Conservation (phyloP, 2,888 invertebrate species). For the Zeuzera pyrina region DNA sequence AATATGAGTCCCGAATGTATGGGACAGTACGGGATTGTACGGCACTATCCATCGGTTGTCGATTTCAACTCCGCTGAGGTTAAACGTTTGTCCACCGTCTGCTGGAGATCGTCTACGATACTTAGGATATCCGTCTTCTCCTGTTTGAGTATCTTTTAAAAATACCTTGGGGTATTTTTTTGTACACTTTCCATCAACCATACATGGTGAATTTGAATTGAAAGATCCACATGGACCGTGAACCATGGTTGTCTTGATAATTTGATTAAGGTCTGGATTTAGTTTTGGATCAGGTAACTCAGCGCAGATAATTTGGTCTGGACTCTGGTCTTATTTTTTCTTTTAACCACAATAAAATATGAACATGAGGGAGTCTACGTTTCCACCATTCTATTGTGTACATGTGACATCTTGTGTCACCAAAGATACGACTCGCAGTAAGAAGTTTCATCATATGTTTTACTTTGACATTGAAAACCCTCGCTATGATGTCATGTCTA, state of each 20-base stretch:
- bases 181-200: slow-evolving; percentile 7
- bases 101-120: slow-evolving; percentile 5
- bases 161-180: slow-evolving; percentile 3
- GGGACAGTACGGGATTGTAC: slow-evolving; percentile 16
- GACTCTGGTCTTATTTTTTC: slow-evolving; percentile 6
- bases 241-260: slow-evolving; percentile 4
- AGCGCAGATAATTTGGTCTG: slow-evolving; percentile 5
- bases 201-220: slow-evolving; percentile 7
- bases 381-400: slow-evolving; percentile 16
- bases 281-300: no score
- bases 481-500: slow-evolving; percentile 3
- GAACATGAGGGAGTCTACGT: slow-evolving; percentile 19
- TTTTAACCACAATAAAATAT: slow-evolving; percentile 6
- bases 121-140: slow-evolving; percentile 24
- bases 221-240: slow-evolving; percentile 4
- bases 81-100: no score
- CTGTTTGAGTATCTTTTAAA: slow-evolving; percentile 23
- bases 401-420: slow-evolving; percentile 4
- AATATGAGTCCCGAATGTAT: slow-evolving; percentile 16
- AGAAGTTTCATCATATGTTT: slow-evolving; percentile 11
- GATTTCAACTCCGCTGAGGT: no score
- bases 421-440: slow-evolving; percentile 5
- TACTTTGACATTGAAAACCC: slow-evolving; percentile 13
- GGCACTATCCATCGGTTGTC: slow-evolving; percentile 20
- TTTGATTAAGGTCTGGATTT: slow-evolving; percentile 3